phyloP scores from a whole-genome alignment of 2,797 vertebrate genomes.

The Remorina albescens region DNA sequence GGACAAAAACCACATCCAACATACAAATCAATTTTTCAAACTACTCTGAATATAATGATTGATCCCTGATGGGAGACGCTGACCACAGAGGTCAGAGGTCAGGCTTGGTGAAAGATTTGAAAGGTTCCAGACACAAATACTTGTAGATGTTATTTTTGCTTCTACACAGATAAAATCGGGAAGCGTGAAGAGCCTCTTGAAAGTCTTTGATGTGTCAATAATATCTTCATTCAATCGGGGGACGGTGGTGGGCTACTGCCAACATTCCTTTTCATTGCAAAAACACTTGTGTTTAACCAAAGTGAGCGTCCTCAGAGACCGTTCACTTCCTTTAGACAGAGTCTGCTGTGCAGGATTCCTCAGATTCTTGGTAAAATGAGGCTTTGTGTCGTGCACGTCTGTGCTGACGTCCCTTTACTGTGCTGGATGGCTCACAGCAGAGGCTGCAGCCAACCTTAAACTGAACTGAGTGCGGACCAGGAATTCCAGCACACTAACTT shows the following conservation, averaged over 20 bases:
- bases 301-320: constrained; percentile 12
- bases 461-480: background rate
- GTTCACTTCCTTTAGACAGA: constrained; percentile 65
- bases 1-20: constrained; percentile 3
- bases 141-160: background rate
- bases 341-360: constrained; percentile 64
- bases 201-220: constrained; percentile 6
- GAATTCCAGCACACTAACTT: background rate
- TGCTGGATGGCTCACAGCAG: constrained; percentile 7
- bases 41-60: too few species aligned
- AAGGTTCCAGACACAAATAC: constrained; percentile 1
- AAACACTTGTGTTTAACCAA: constrained; percentile 48
- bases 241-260: background rate
- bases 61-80: constrained; percentile 2
- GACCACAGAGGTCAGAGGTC: constrained; percentile 46
- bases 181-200: background rate
- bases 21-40: too few species aligned
- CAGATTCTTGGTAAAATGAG: constrained; percentile 33
- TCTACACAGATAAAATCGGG: background rate
- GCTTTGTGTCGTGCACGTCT: constrained; percentile 2
- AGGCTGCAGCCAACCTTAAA: constrained; percentile 11
- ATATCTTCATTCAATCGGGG: background rate
- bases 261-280: background rate
- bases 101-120: constrained; percentile 11
- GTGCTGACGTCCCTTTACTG: constrained; percentile 40